A percentile compares a stretch with the other conserved stretches of the same genome.
Conservation (phyloP, 2,888 invertebrate species). For the Pammene aurita region DNA sequence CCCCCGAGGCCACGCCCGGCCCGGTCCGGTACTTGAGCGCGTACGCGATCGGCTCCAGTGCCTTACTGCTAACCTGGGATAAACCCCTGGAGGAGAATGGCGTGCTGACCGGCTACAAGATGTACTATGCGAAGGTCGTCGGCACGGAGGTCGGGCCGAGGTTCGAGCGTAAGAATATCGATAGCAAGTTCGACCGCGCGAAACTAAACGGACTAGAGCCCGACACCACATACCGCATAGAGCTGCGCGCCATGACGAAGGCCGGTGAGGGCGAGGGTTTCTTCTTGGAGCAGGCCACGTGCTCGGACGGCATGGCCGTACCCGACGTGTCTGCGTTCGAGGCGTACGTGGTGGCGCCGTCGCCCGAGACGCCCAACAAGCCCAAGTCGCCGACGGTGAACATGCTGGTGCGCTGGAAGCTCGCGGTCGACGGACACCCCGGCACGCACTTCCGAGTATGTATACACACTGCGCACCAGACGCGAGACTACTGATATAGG, state of each 20-base stretch:
- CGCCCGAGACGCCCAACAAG: conserved; percentile 88
- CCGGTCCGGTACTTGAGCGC: conserved; percentile 93
- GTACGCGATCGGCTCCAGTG: conserved; percentile 93
- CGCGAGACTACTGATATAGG: background rate
- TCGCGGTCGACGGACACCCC: conserved; percentile 90
- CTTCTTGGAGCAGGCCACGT: conserved; percentile 91
- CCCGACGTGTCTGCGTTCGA: conserved; percentile 87
- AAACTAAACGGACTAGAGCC: conserved; percentile 93
- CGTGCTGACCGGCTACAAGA: conserved; percentile 94
- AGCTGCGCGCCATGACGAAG: conserved; percentile 93
- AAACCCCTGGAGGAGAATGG: conserved; percentile 96
- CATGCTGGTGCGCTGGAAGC: conserved; percentile 91
- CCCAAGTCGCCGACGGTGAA: conserved; percentile 83
- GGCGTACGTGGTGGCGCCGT: conserved; percentile 85
- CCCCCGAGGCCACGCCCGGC: conserved; percentile 96
- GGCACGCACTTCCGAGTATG: conserved; percentile 93
- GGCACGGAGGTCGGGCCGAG: conserved; percentile 84
- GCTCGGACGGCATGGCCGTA: conserved; percentile 77
- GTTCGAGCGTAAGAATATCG: conserved; percentile 90
- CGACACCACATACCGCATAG: conserved; percentile 93
- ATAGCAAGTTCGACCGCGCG: conserved; percentile 90
- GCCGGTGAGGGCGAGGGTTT: conserved; percentile 94
- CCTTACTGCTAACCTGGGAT: conserved; percentile 95
- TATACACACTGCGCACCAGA: background rate
- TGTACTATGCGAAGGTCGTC: conserved; percentile 92